phyloP scores from a whole-genome alignment of 35 echinoderm and acorn worm species.

The Ophiothrix spiculata region DNA sequence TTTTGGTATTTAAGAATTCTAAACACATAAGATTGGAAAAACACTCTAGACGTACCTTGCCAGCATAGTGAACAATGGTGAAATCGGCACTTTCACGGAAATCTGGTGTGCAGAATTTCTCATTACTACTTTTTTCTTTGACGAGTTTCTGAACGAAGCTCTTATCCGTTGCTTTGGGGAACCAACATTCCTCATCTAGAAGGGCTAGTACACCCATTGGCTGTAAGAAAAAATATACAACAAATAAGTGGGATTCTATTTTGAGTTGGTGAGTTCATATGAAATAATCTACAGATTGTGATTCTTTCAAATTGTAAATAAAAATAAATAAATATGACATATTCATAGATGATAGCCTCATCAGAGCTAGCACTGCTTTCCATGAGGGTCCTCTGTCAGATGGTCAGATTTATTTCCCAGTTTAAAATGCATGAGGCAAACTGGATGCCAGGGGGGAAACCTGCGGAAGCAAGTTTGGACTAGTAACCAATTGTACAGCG shows the following conservation, averaged over 20 bases:
- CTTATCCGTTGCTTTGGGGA: conserved; percentile 99
- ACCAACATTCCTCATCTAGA: conserved; percentile 99
- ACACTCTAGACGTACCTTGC: conserved; percentile 92
- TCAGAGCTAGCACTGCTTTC: too few species aligned
- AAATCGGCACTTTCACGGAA: conserved; percentile 83
- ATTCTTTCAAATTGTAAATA: background rate
- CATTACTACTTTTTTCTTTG: conserved; percentile 41
- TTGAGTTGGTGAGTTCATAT: background rate
- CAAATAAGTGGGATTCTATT: background rate
- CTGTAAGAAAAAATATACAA: background rate
- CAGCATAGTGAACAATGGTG: conserved; percentile 86
- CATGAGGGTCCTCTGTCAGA: too few species aligned
- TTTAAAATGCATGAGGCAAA: too few species aligned
- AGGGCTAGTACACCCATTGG: conserved; percentile 85
- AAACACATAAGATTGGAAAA: too few species aligned
- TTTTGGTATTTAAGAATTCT: too few species aligned
- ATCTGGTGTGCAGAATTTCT: conserved; percentile 81
- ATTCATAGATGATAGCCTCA: too few species aligned
- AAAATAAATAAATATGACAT: too few species aligned
- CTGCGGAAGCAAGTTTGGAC: too few species aligned
- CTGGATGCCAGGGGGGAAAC: too few species aligned
- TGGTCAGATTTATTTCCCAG: too few species aligned
- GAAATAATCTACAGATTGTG: background rate
- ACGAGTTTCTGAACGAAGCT: conserved; percentile 80
- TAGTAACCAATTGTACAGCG: background rate